Evolutionary conservation across 2,113 vertebrate species (phyloP).

Genomic region (Caretta caretta): DNA sequence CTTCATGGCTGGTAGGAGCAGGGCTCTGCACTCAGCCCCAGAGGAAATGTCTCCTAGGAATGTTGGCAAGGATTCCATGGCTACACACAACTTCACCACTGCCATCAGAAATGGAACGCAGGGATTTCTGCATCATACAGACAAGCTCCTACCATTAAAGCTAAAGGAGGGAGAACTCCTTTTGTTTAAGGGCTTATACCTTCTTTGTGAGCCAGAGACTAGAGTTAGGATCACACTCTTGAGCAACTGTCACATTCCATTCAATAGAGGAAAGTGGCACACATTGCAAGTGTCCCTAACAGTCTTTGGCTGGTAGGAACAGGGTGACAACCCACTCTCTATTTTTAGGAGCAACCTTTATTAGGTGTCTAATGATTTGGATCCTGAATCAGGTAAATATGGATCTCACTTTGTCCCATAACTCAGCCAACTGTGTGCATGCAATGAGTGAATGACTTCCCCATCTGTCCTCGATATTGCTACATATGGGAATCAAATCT

Average conservation of each 20-base stretch:
- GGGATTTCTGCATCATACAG: not conserved
- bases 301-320: accelerated
- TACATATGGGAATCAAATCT: not conserved
- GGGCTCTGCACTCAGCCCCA: not conserved
- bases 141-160: not conserved
- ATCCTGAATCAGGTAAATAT: not conserved
- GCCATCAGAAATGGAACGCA: not conserved
- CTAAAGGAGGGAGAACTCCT: not conserved
- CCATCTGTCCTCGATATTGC: not conserved
- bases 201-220: not conserved
- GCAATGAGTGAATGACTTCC: not conserved
- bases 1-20: not conserved
- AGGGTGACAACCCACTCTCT: not conserved
- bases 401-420: not conserved
- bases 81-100: not conserved
- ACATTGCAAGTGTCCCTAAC: not conserved
- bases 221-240: not conserved
- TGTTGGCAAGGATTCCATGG: not conserved
- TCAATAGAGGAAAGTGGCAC: not conserved
- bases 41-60: not conserved
- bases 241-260: not conserved
- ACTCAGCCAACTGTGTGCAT: not conserved
- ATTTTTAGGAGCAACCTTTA: not conserved
- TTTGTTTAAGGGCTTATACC: not conserved
- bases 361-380: not conserved